Conservation (phyloP, 2,797 vertebrate species). For the Tiaroga cobitis region DNA sequence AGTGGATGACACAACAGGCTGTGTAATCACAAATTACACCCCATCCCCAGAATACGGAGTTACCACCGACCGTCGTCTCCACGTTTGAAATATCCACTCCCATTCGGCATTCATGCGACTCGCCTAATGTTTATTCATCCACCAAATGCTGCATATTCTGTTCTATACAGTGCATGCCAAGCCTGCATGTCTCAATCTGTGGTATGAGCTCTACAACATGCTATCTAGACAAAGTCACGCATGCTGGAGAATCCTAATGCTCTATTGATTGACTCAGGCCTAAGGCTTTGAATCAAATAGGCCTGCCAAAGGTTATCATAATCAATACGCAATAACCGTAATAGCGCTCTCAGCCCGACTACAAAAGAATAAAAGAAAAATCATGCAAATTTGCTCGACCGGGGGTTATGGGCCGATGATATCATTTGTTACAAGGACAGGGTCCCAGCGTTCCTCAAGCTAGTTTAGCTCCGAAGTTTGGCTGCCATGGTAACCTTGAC, state of each 20-base stretch:
- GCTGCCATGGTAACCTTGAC: conserved; percentile 47
- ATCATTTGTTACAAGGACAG: conserved; percentile 18
- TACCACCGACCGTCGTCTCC: not conserved
- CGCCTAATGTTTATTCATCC: conserved; percentile 2
- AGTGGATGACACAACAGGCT: conserved; percentile 52
- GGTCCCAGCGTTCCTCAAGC: conserved; percentile 11
- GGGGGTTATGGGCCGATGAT: conserved; percentile 9
- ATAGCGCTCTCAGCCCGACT: conserved; percentile 38
- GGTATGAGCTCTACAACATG: conserved; percentile 35
- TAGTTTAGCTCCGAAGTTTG: conserved; percentile 26
- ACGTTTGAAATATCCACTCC: not conserved
- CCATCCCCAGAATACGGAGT: not conserved
- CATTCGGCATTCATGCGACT: not conserved
- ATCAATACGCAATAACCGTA: conserved; percentile 63
- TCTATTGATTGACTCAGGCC: conserved; percentile 53
- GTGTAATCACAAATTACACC: conserved; percentile 54
- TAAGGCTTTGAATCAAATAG: conserved; percentile 45
- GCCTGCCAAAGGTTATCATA: conserved; percentile 57
- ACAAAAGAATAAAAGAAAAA: conserved; percentile 50
- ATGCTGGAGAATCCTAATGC: conserved; percentile 57
- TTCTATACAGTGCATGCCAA: conserved; percentile 22
- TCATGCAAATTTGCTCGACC: conserved; percentile 50
- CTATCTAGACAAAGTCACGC: conserved; percentile 39
- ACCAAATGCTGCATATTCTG: not conserved
- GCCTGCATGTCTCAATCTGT: conserved; percentile 42